phyloP scores from a whole-genome alignment of 2,888 invertebrate species.

The Megamerina dolium region DNA sequence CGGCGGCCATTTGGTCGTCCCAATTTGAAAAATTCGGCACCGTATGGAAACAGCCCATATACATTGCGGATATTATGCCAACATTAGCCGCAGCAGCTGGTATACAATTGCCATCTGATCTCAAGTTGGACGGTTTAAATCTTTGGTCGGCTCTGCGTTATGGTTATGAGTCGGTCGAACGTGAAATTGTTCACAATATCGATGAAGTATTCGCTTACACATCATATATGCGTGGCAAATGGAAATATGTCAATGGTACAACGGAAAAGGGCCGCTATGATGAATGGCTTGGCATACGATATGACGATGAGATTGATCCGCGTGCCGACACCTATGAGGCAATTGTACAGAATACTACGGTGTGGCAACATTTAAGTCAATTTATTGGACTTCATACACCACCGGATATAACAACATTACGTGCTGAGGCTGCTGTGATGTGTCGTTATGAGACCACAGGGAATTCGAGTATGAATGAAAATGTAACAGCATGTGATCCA shows the following conservation, averaged over 20 bases:
- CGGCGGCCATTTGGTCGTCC: conserved; percentile 71
- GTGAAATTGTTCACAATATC: conserved; percentile 66
- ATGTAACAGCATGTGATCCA: conserved; percentile 31
- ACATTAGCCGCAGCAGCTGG: conserved; percentile 54
- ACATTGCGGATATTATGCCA: conserved; percentile 78
- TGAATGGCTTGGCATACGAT: conserved; percentile 27
- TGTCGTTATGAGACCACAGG: no score
- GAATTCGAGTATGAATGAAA: conserved; percentile 20
- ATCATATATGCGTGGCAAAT: conserved; percentile 34
- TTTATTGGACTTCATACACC: conserved; percentile 7
- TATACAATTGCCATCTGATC: conserved; percentile 22
- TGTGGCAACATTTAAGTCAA: conserved; percentile 28
- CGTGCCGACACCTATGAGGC: conserved; percentile 27
- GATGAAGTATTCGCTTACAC: conserved; percentile 54
- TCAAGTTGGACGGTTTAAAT: conserved; percentile 58
- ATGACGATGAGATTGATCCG: conserved; percentile 22
- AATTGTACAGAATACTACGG: conserved; percentile 26
- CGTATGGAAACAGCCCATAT: conserved; percentile 63
- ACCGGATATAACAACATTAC: conserved; percentile 51
- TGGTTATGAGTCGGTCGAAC: conserved; percentile 48
- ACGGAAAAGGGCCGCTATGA: conserved; percentile 31
- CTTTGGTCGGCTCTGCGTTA: conserved; percentile 61
- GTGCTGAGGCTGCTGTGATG: conserved; percentile 25
- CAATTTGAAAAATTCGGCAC: conserved; percentile 51
- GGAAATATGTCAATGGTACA: conserved; percentile 44